Evolutionary conservation across 2,113 vertebrate species (phyloP).

Genomic region (Petromus typicus): DNA sequence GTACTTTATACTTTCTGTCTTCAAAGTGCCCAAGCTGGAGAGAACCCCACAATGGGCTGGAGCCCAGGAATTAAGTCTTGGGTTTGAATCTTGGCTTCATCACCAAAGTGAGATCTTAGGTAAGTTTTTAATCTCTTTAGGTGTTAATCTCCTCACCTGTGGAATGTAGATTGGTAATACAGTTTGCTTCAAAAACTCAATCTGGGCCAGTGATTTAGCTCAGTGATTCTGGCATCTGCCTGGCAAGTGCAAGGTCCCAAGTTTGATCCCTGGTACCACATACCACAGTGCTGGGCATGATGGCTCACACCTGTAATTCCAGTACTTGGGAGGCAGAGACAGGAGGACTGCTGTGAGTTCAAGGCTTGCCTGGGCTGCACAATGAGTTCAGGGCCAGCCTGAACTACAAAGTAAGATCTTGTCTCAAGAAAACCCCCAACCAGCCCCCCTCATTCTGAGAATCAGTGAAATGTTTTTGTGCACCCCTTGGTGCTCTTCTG

Average conservation of each 20-base stretch:
- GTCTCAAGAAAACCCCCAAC: too few species aligned
- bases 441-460: neutral
- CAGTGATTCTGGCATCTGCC: too few species aligned
- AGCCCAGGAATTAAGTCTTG: neutral
- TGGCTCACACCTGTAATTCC: too few species aligned
- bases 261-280: too few species aligned
- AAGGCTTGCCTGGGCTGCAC: too few species aligned
- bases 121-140: neutral
- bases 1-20: neutral
- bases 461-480: neutral
- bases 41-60: neutral
- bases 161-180: neutral
- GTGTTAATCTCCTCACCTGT: slow-evolving; percentile 17
- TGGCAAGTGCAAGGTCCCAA: too few species aligned
- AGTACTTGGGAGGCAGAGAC: too few species aligned
- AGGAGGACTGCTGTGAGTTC: too few species aligned
- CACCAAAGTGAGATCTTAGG: neutral
- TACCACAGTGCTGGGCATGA: too few species aligned
- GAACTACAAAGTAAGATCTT: too few species aligned
- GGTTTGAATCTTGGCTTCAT: neutral
- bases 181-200: slow-evolving; percentile 3
- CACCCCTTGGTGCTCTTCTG: neutral
- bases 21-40: neutral
- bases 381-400: too few species aligned
- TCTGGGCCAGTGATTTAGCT: too few species aligned